phyloP scores from a whole-genome alignment of 2,888 invertebrate species.

The Ectropis crepuscularia region DNA sequence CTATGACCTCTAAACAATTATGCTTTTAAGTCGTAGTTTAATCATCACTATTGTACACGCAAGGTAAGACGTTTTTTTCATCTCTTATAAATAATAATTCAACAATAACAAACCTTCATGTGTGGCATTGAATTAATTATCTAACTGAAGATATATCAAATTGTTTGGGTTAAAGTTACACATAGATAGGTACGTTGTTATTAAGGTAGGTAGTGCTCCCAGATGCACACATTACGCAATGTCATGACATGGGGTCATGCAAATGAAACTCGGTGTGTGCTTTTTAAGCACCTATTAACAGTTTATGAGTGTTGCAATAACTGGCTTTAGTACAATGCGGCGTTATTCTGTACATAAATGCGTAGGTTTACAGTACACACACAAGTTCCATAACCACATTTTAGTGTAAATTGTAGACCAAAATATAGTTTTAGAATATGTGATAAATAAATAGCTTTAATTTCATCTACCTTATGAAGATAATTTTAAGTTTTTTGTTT shows the following conservation, averaged over 20 bases:
- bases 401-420: background rate
- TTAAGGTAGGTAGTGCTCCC: conserved; percentile 1
- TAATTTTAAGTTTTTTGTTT: too few relatives aligned
- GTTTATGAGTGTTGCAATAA: conserved; percentile 20
- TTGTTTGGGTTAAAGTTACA: conserved; percentile 21
- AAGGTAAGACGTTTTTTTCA: conserved; percentile 18
- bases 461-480: too few relatives aligned
- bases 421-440: too few relatives aligned
- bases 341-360: background rate
- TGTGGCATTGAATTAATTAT: conserved; percentile 14
- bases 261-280: conserved; percentile 25
- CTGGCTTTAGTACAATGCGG: conserved; percentile 2
- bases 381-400: conserved; percentile 2
- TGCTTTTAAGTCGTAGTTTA: conserved; percentile 9
- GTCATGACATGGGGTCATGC: conserved; percentile 18
- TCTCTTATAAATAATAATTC: conserved; percentile 1
- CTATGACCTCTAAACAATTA: background rate
- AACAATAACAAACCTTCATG: conserved; percentile 19
- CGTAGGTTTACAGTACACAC: too few relatives aligned
- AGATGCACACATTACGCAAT: conserved; percentile 22
- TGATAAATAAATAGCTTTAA: too few relatives aligned
- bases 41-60: conserved; percentile 18
- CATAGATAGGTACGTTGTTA: conserved; percentile 13
- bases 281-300: conserved; percentile 30
- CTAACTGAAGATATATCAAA: conserved; percentile 21